Base-by-base conservation (phyloP, 2,797 vertebrate species). In the Sternotherus odoratus region DNA sequence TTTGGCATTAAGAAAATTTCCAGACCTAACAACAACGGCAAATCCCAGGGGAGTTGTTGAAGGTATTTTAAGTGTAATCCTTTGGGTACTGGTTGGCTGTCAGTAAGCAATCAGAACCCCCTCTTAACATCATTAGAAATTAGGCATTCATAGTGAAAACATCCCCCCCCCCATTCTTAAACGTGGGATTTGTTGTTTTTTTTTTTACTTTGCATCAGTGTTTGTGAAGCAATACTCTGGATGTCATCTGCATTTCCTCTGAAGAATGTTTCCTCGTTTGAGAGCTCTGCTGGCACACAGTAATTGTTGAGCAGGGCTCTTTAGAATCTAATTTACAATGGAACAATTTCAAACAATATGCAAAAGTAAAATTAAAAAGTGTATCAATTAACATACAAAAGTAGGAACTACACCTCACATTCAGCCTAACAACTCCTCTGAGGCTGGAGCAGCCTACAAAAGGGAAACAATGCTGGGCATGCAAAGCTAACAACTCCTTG, bases 361-460 rank as follows among this genome's bases (percentile, higher is more conserved):
- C 97, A 96, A 91, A 96, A 96, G 88, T 94, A 93, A 96, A 96
- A 97, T 95, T 97, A 94, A 97, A 94, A 95, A 96, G 95, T 85
- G 96, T 96, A 96, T 95, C 95, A 97, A 97, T 98, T 98, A 98
- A 85, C 96, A 97, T 96, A 97, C 94, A 97, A 96, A 98, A 98
- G 92, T 92, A 43, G 88, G 89, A 96, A 92, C 66, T 83, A 63
- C 79, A 93, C 90, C 88, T 79, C 77, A 79, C 28, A 79, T 93
- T 95, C 85, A 72, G 82, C 26, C 79, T 97, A 97, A 98, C 96
- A 97, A 43, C 96, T 92, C 98, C 96, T 95, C 4, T 1, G 97
- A 98, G 98, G 94, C 36, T 87, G 80, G 54, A 81, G 54, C 82
- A 92, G 82, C 88, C 85, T 81, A 69, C 15, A 60, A 93, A 94